Conservation (phyloP, 2,888 invertebrate genomes). For the Philaethria dido region DNA sequence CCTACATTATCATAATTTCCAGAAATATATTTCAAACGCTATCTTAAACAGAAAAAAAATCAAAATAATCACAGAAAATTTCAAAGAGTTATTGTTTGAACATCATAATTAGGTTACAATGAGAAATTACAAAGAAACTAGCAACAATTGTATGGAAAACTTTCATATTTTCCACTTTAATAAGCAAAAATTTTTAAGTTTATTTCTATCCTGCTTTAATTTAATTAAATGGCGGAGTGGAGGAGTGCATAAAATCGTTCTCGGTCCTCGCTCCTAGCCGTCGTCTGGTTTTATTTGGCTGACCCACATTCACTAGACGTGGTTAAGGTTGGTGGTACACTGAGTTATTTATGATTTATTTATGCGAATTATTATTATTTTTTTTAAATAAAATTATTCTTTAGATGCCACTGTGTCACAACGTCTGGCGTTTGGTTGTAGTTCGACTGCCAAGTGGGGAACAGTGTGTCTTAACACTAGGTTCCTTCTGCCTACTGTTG, state of each 20-base stretch:
- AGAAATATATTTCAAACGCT: too few species aligned
- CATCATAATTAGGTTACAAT: constrained; percentile 10
- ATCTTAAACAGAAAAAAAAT: too few species aligned
- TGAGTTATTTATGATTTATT: neutral
- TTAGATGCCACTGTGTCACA: too few species aligned
- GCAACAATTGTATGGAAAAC: neutral
- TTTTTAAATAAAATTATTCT: too few species aligned
- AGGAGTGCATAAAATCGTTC: constrained; percentile 38
- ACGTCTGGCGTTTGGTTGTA: too few species aligned
- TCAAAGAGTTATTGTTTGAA: constrained; percentile 11
- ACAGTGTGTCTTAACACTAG: too few species aligned
- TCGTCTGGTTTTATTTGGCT: constrained; percentile 34
- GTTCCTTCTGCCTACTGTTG: too few species aligned
- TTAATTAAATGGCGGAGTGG: constrained; percentile 38
- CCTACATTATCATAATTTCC: too few species aligned
- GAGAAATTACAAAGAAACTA: constrained; percentile 9
- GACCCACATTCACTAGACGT: constrained; percentile 32
- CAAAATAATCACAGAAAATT: neutral
- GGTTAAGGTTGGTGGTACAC: neutral
- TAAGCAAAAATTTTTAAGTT: constrained; percentile 28
- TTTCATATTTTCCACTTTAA: constrained; percentile 18
- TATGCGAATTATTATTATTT: too few species aligned
- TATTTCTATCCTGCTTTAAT: constrained; percentile 31
- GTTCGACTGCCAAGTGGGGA: too few species aligned
- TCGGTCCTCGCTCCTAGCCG: constrained; percentile 26